phyloP scores from a whole-genome alignment of 2,888 invertebrate species.

The Caenorhabditis angaria region DNA sequence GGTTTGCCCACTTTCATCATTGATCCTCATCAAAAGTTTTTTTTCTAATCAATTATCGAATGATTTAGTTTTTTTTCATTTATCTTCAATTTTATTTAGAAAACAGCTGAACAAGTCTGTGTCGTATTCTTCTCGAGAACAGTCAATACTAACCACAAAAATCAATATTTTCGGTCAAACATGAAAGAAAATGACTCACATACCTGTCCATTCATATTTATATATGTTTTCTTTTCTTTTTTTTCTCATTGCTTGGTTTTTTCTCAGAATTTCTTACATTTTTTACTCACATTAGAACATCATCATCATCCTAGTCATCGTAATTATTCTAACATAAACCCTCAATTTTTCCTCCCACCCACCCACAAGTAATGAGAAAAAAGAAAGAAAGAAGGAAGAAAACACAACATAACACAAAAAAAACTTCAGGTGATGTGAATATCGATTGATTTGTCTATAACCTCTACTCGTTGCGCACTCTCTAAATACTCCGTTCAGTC shows the following conservation, averaged over 20 bases:
- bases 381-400: too few species aligned
- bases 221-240: background rate
- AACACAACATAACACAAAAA: constrained; percentile 1
- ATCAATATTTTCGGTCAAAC: constrained; percentile 2
- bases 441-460: constrained; percentile 6
- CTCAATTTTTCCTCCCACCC: too few species aligned
- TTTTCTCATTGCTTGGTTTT: too few species aligned
- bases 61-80: too few species aligned
- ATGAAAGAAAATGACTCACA: constrained; percentile 3
- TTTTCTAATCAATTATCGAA: too few species aligned
- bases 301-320: background rate
- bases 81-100: too few species aligned
- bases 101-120: background rate
- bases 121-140: background rate
- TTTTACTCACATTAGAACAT: background rate
- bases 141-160: too few species aligned
- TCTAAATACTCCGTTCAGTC: constrained; percentile 7
- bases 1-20: too few species aligned
- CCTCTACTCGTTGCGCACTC: constrained; percentile 1
- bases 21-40: too few species aligned
- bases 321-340: too few species aligned
- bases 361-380: too few species aligned
- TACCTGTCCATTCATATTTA: background rate
- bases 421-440: background rate
- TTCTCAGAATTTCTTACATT: too few species aligned